Base-by-base conservation (phyloP, 2,888 invertebrate species). In the Synanthedon vespiformis region DNA sequence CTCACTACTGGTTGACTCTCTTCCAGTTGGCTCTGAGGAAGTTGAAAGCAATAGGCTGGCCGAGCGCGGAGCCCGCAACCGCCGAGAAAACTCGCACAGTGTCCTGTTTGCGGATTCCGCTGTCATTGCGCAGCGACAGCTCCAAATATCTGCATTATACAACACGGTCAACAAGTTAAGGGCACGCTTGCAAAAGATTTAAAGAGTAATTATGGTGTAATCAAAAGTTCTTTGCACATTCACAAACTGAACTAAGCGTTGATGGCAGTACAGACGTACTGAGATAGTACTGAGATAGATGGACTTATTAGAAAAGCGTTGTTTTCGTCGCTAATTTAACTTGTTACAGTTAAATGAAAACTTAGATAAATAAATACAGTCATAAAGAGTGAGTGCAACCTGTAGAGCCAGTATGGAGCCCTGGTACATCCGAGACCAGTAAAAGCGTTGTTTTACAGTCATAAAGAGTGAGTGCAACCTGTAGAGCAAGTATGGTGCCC, bases 71-170 rank as follows among this genome's bases (percentile, higher is more conserved):
- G 50, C 88, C 89, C 0, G 94, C 91, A 0, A 96, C 93, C 0
- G 94, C 89, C 0, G 90, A 90, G 70, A 96, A 94, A 0, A 95
- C 95, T 10, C 92, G 83, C 5, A 91, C 89, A 0, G 92, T 90
- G 68, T 96, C 96, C 72, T 96, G 96, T 67, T 94, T 95, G 6
- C 95, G 89, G 52, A 96, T 95, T 1, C 92, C 93, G 6, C 92
- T 91, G 63, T 92, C 91, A 50, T 92, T 92, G 2, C 90, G 89
- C 16, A 94, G 77, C 0, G 94, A 89, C 77, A 93, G 90, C 54
- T 94, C 92, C 56, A 96, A 79, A 69, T 94, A 96, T 65, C 92
- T 91, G 66, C 1, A 57, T 56, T 53, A 27, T 14, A 48, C 13
- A 16, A 11, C 11, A 41, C 11, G 22, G 27, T 13, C 13, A 16